Conservation (phyloP, 2,797 vertebrate genomes). For the Crenichthys baileyi region DNA sequence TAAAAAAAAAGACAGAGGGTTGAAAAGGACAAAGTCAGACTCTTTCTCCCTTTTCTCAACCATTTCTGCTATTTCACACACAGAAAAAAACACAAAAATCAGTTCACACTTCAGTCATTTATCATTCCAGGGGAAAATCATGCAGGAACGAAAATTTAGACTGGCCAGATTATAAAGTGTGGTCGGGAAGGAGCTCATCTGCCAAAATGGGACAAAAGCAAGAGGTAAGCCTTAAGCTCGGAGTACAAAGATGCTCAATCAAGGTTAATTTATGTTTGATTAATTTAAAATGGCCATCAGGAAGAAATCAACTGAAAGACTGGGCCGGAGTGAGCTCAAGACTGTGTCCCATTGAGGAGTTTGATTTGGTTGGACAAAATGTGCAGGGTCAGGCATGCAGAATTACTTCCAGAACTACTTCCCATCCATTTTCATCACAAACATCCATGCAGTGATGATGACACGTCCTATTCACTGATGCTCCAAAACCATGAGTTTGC, state of each 20-base stretch:
- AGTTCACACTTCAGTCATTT: slow-evolving; percentile 40
- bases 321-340: slow-evolving; percentile 38
- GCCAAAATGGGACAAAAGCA: slow-evolving; percentile 36
- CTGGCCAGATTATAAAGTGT: slow-evolving; percentile 39
- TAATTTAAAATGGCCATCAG: not conserved
- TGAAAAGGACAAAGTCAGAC: slow-evolving; percentile 58
- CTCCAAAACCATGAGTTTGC: slow-evolving; percentile 10
- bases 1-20: slow-evolving; percentile 22
- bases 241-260: slow-evolving; percentile 1
- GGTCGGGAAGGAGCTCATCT: slow-evolving; percentile 11
- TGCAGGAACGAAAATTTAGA: slow-evolving; percentile 59
- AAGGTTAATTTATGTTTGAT: not conserved
- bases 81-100: slow-evolving; percentile 43
- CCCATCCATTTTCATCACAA: slow-evolving; percentile 28
- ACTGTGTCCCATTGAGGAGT: slow-evolving; percentile 34
- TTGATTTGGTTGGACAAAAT: slow-evolving; percentile 27
- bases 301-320: slow-evolving; percentile 12
- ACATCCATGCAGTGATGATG: slow-evolving; percentile 58
- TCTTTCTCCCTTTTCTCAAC: slow-evolving; percentile 58
- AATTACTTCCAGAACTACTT: slow-evolving; percentile 33
- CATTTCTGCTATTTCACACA: slow-evolving; percentile 39
- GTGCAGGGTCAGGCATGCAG: slow-evolving; percentile 60
- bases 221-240: slow-evolving; percentile 53
- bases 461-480: slow-evolving; percentile 9
- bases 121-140: slow-evolving; percentile 46